Base-by-base conservation (phyloP, 92 coral and sea anemone genomes). In the Porites evermanni region DNA sequence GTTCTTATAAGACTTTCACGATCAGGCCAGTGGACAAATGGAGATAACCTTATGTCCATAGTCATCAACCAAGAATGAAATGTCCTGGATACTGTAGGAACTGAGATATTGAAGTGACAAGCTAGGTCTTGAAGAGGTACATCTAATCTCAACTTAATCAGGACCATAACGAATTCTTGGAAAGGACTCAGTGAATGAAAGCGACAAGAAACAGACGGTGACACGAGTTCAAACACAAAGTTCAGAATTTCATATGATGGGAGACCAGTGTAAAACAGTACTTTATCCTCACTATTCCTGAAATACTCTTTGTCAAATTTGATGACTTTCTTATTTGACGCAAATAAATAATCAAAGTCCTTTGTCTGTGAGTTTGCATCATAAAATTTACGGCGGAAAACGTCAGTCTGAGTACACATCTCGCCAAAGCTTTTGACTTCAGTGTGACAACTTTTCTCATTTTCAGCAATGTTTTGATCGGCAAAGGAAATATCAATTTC, bases 111-210 rank as follows among this genome's bases (percentile, higher is more conserved):
- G 72, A 87, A 71, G 70, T 87, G 87, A 70, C 81, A 80, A 17
- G 82, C 91, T 53, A 81, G 89, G 69, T 86, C 87, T 86, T 86
- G 87, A 67, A 16, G 44, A 8, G 89, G 85, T 21, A 69, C 87
- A 66, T 78, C 78, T 50, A 79, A 61, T 68, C 89, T 47, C 19
- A 79, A 29, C 68, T 68, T 67, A 14, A 87, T 81, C 81, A 87
- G 72, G 72, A 67, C 44, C 72, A 67, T 19, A 67, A 67, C 72
- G 24, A 67, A 29, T 67, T 67, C 24, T 79, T 86, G 90, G 63
- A 87, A 87, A 53, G 72, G 61, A 69, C 75, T 78, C 64, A 79
- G 75, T 44, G 75, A 50, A 44, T 47, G 75, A 32, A 86, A 78
- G 19, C 68, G 74, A 63, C 86, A 73, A 74, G 84, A 80, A 38